Conservation (phyloP, 35 echinoderm and acorn worm species). For the Diadema setosum region DNA sequence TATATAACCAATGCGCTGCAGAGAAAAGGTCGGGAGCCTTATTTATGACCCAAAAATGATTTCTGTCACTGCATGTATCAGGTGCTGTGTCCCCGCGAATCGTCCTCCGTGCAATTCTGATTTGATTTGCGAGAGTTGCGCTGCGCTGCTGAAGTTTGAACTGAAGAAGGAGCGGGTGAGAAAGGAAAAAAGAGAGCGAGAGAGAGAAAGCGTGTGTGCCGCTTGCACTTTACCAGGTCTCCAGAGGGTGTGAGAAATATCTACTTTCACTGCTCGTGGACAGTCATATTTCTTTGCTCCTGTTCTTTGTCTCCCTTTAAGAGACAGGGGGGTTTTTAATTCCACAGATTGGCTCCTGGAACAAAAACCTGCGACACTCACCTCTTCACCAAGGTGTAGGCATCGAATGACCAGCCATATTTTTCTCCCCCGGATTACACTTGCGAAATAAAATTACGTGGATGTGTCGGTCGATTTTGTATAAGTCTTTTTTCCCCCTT, state of each 20-base stretch:
- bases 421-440: no score
- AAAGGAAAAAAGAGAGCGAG: neutral
- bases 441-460: no score
- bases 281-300: neutral
- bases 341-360: neutral
- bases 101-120: no score
- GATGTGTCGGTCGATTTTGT: no score
- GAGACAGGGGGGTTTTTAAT: neutral
- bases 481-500: no score
- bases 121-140: neutral
- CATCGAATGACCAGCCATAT: no score
- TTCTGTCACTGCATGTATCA: neutral
- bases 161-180: neutral
- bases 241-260: neutral
- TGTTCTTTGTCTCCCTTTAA: neutral
- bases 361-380: neutral
- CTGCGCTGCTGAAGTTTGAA: neutral
- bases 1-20: no score
- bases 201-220: neutral
- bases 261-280: neutral
- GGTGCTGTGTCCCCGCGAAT: no score
- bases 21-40: no score
- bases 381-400: no score
- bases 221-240: conserved; percentile 5
- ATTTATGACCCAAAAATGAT: neutral